Conservation (phyloP, 2,797 vertebrate genomes). For the Liasis olivaceus region DNA sequence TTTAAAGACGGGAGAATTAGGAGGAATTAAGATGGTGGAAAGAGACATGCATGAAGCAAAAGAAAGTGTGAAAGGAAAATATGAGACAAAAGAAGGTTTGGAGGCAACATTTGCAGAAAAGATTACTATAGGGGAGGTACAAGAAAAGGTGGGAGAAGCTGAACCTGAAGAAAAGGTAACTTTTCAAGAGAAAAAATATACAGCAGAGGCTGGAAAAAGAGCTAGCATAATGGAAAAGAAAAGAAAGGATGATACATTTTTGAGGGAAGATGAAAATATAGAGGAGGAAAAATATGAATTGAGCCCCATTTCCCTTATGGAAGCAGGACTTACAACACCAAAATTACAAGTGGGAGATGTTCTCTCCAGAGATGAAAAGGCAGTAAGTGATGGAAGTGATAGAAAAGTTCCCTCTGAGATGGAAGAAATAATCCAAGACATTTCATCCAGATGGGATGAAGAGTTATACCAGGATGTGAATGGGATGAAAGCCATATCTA, state of each 20-base stretch:
- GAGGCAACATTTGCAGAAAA: fast-evolving
- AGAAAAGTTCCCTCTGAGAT: background rate
- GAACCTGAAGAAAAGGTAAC: background rate
- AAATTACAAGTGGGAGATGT: background rate
- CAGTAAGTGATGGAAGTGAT: background rate
- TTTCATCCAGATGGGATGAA: background rate
- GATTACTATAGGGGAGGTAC: background rate
- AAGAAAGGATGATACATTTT: background rate
- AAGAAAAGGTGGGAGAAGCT: background rate
- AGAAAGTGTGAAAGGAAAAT: background rate
- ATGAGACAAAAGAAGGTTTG: background rate
- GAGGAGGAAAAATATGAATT: background rate
- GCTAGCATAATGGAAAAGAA: fast-evolving
- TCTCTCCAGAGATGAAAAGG: background rate
- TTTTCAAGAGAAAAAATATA: fast-evolving
- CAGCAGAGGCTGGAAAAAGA: background rate
- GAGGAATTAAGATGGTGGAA: background rate
- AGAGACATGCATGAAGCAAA: background rate
- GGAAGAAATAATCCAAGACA: background rate
- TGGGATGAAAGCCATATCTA: background rate
- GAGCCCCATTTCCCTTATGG: background rate
- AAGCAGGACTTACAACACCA: background rate
- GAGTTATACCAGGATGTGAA: background rate
- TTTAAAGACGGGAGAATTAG: background rate
- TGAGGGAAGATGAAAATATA: background rate